A percentile compares a stretch with the other conserved stretches of the same genome.
phyloP scores from a whole-genome alignment of 2,113 vertebrate species.

The Bothrops jararaca region DNA sequence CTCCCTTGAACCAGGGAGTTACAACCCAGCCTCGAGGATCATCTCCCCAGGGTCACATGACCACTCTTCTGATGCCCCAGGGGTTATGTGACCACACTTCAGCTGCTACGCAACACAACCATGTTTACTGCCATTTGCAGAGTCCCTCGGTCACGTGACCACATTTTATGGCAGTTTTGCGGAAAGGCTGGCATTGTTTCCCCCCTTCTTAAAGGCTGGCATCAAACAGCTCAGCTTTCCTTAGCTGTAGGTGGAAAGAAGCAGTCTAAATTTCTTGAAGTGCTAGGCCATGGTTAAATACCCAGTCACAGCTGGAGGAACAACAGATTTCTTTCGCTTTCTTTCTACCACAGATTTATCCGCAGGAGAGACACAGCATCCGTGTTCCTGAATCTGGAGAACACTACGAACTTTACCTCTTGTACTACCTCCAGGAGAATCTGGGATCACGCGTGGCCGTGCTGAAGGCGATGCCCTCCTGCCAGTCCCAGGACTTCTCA shows the following conservation, averaged over 20 bases:
- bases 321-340: background rate
- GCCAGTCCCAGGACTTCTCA: slow-evolving; percentile 13
- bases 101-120: background rate
- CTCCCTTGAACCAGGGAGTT: background rate
- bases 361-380: slow-evolving; percentile 84
- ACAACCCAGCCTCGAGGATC: background rate
- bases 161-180: too few relatives aligned
- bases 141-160: background rate
- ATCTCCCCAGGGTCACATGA: background rate
- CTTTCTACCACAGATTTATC: slow-evolving; percentile 73
- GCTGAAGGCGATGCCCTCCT: slow-evolving; percentile 72
- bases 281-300: background rate
- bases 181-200: background rate
- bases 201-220: background rate
- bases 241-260: background rate
- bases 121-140: background rate
- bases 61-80: background rate
- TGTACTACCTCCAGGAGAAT: slow-evolving; percentile 83
- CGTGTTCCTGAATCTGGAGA: slow-evolving; percentile 80
- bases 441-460: slow-evolving; percentile 76
- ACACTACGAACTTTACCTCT: slow-evolving; percentile 80
- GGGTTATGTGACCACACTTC: background rate
- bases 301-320: background rate
- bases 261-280: background rate
- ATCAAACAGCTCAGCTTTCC: background rate